Base-by-base conservation (phyloP, 2,888 invertebrate species). In the Caenorhabditis sp. region DNA sequence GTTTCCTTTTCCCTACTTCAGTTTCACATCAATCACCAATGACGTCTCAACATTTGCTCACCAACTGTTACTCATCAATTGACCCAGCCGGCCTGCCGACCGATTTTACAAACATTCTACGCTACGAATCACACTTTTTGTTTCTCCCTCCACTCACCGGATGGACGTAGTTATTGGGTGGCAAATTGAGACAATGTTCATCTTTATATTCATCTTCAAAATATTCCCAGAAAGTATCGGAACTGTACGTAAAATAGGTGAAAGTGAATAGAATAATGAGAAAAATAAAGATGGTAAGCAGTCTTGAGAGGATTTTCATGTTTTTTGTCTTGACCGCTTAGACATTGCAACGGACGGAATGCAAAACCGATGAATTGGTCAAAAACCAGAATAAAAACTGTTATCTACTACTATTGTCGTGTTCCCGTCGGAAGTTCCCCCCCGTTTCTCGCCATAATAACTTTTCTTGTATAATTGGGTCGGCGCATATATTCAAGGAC, bases 401-500 rank as follows among this genome's bases (percentile, higher is more conserved):
- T 70, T 70, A 78, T 78, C 70, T 70, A 78, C 50, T 44, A 26
- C 22, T n/a, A 53, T 47, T 35, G 32, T 32, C 4, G 32, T 32
- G 44, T 58, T 37, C 26, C n/a, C 28, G 55, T 55, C 32, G 65
- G 26, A 50, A 60, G 55, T 67, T 44, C 68, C 68, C 9, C n/a
- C n/a, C n/a, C n/a, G n/a, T 47, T 18, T 47, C 47, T 47, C 47
- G n/a, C 47, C 47, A 47, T 20, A 76, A 74, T 74, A 62, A 76
- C 76, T 76, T 62, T 37, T 44, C 56, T 37, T 53, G 44, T 50
- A 78, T 70, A 70, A 64, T 60, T 78, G 64, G 78, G 62, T 70
- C 70, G 70, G 13, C 70, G 69, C 70, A 61, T 50, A 69, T 69
- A 69, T 70, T 78, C 78, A 70, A 70, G 69, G 68, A 69, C 69